Conservation (phyloP, 2,888 invertebrate genomes). For the Sepiola atlantica region DNA sequence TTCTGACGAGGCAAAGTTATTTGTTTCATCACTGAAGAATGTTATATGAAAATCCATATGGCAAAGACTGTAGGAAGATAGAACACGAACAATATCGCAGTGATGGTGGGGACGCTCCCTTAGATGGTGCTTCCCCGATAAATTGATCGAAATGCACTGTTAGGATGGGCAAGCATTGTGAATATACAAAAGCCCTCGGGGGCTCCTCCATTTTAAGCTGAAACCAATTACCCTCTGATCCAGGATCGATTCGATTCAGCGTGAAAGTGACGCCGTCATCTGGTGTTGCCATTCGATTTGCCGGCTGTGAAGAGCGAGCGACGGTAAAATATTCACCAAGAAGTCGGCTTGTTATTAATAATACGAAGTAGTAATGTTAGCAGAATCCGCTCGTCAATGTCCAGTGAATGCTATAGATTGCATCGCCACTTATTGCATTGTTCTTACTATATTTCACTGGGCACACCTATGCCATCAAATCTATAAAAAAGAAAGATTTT, state of each 20-base stretch:
- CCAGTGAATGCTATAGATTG: not conserved
- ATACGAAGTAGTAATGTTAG: not conserved
- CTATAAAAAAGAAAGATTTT: not conserved
- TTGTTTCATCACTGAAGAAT: too few species aligned
- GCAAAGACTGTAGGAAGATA: not conserved
- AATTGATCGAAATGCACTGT: not conserved
- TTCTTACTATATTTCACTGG: not conserved
- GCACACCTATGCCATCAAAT: not conserved
- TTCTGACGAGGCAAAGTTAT: too few species aligned
- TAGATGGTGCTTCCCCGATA: not conserved
- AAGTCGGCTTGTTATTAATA: not conserved
- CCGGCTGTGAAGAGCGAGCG: not conserved
- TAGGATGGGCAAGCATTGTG: conserved; percentile 9
- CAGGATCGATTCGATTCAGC: not conserved
- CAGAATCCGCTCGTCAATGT: not conserved
- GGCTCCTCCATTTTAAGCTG: conserved; percentile 32
- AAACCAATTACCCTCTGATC: conserved; percentile 22
- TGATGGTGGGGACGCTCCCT: not conserved
- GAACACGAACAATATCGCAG: not conserved
- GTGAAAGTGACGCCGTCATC: not conserved
- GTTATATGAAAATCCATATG: too few species aligned
- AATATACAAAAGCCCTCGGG: conserved; percentile 10
- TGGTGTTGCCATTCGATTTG: conserved; percentile 1
- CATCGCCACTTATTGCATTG: not conserved
- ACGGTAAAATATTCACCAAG: not conserved